Conservation (phyloP, 1,140 invertebrate genomes). For the Trichonephila inaurata region DNA sequence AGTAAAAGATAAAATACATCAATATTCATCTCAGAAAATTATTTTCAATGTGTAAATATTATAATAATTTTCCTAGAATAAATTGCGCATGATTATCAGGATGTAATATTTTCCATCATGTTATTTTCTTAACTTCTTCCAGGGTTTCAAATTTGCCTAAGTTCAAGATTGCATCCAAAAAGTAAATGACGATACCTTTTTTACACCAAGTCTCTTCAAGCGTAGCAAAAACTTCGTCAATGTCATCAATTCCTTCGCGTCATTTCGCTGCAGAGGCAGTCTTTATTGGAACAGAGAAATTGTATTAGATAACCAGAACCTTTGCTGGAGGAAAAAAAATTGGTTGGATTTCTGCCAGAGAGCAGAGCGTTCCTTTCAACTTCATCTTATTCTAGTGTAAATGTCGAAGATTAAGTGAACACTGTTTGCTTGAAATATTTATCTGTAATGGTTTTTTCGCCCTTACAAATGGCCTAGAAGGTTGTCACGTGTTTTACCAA, state of each 20-base stretch:
- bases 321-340: background rate
- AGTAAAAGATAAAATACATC: too few relatives aligned
- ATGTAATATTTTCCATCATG: too few relatives aligned
- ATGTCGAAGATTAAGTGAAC: conserved; percentile 7
- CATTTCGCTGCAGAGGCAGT: background rate
- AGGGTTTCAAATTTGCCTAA: background rate
- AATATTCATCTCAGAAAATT: too few relatives aligned
- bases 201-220: background rate
- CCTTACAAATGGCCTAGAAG: background rate
- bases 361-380: background rate
- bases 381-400: background rate
- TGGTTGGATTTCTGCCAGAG: conserved; percentile 14
- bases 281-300: conserved; percentile 4
- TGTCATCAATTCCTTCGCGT: conserved; percentile 4
- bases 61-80: too few relatives aligned
- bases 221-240: background rate
- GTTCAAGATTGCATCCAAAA: background rate
- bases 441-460: background rate
- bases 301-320: background rate
- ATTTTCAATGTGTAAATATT: too few relatives aligned
- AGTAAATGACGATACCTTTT: background rate
- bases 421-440: conserved; percentile 1
- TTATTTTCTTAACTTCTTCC: too few relatives aligned
- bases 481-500: background rate
- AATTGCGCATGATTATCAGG: too few relatives aligned